Evolutionary conservation across 2,888 invertebrate genomes (phyloP), one percentile per base, ranked within the genome.

Genomic region (Ochropleura leucogaster): DNA sequence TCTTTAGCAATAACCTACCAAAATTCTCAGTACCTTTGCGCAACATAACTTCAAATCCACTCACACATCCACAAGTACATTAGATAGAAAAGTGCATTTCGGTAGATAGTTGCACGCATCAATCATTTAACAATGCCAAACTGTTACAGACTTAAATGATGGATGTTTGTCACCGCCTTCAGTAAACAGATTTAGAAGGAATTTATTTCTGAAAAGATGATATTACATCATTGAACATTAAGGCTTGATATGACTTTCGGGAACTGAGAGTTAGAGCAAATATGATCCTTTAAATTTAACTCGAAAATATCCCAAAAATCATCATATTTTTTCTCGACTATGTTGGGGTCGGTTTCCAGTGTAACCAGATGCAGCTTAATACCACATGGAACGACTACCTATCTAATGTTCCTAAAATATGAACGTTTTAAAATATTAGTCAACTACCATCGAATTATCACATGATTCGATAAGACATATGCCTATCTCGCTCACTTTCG

Each of bases 61-160:
- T n/a, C n/a, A n/a, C n/a, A n/a, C n/a, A n/a, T n/a, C n/a, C n/a
- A n/a, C 0, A 46, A 74, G 46, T 20, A 47, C 20, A 74, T 53
- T 20, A n/a, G 18, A 62, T 40, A 42, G 20, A 63, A 62, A 63
- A 74, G 10, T 62, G 18, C 14, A 74, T 74, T 47, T 30, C 6
- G 7, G 20, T 53, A 62, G 46, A 51, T 44, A n/a, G 14, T 72
- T 59, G 16, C 30, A 9, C 12, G 20, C 44, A 62, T 20, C 14
- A 6, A 46, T 44, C 42, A 60, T 62, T 62, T 62, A 62, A 18
- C 9, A 72, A 57, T 51, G 4, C n/a, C 44, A 30, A 30, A 18
- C 44, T 62, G n/a, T 42, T 72, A 16, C 10, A 44, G 44, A 51
- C 51, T 12, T 60, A 40, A 62, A 18, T 53, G 4, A 46, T 62